Conservation (phyloP, 2,888 invertebrate species). For the Oscheius myriophilus region DNA sequence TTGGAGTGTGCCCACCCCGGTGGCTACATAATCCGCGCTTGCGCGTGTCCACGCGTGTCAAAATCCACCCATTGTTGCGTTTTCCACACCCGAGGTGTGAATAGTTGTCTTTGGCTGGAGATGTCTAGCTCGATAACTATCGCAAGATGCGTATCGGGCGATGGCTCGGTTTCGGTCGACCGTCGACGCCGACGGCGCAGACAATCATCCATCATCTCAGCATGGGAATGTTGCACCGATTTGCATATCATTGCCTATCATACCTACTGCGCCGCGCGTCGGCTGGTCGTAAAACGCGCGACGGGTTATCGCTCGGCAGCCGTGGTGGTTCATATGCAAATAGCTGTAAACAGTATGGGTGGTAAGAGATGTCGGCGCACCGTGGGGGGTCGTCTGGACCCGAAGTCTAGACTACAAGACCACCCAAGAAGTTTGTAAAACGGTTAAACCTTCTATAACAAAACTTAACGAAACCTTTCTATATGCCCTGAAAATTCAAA, state of each 20-base stretch:
- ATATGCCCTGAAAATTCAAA: too few relatives aligned
- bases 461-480: too few relatives aligned
- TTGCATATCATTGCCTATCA: constrained; percentile 31
- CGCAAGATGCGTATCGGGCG: constrained; percentile 6
- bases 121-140: constrained; percentile 27
- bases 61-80: constrained; percentile 3
- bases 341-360: constrained; percentile 22
- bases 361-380: neutral
- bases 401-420: too few relatives aligned
- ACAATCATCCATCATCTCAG: constrained; percentile 30
- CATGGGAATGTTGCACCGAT: constrained; percentile 30
- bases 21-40: too few relatives aligned
- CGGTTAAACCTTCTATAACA: too few relatives aligned
- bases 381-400: too few relatives aligned
- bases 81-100: constrained; percentile 20
- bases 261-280: constrained; percentile 10
- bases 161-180: constrained; percentile 4
- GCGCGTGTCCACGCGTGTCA: too few relatives aligned
- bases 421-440: too few relatives aligned
- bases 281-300: constrained; percentile 29
- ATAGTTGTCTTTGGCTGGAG: constrained; percentile 25
- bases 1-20: too few relatives aligned
- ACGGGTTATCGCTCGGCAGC: constrained; percentile 24
- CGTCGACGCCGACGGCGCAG: constrained; percentile 11
- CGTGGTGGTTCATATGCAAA: constrained; percentile 29